These are phyloP conservation scores for Lasiurus cinereus DNA, from an alignment of 2,113 vertebrate species.

Conservation along the genomic window DNA sequence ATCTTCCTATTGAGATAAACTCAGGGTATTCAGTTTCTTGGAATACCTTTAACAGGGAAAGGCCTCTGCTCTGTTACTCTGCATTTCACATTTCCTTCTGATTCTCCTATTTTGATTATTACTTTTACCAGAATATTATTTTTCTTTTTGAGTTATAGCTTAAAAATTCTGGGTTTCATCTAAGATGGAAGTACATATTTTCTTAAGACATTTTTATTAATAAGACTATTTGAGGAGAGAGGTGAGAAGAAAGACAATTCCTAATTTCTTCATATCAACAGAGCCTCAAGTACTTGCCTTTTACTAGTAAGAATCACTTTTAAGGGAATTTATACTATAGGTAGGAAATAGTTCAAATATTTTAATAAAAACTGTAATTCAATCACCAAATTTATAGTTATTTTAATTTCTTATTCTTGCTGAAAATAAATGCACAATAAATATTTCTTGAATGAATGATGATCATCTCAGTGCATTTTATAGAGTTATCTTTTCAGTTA, in stretches of 20 bases:
- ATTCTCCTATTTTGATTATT: background rate
- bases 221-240: background rate
- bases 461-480: background rate
- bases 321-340: background rate
- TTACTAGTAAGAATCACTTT: background rate
- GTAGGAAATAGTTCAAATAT: background rate
- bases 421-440: constrained; percentile 28
- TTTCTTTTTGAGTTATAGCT: background rate
- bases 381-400: background rate
- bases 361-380: constrained; percentile 2
- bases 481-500: constrained; percentile 14
- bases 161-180: background rate
- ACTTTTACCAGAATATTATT: background rate
- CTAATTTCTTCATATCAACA: constrained; percentile 26
- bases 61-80: background rate
- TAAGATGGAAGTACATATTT: background rate
- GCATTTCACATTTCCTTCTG: background rate
- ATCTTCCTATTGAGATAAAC: background rate
- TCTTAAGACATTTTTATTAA: background rate
- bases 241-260: background rate
- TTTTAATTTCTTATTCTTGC: background rate
- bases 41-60: background rate
- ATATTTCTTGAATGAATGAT: constrained; percentile 5
- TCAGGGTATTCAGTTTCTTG: background rate
- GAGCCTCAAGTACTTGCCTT: background rate